Percentiles rank a stretch among this genome's conserved stretches.
These are phyloP conservation scores for Chrysaora quinquecirrha DNA, from an alignment of 30 jellyfish, hydroid and myxozoan species.

Conservation along the genomic window DNA sequence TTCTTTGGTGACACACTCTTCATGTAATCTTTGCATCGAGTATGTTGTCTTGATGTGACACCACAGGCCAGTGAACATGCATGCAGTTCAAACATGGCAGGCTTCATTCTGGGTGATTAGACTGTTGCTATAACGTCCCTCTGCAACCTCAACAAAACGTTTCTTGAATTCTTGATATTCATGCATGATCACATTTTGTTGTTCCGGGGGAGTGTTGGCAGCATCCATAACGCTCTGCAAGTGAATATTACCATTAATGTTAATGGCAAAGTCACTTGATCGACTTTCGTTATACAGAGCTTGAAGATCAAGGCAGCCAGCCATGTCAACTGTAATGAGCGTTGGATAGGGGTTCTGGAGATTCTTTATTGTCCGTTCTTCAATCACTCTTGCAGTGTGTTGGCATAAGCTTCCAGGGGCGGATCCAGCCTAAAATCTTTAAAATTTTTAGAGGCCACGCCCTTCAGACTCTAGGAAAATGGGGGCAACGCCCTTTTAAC, in stretches of 20 bases:
- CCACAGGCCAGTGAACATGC: slow-evolving; percentile 49
- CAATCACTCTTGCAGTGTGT: too few relatives aligned
- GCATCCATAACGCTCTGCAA: slow-evolving; percentile 42
- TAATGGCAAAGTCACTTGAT: slow-evolving; percentile 14
- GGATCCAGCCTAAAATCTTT: too few relatives aligned
- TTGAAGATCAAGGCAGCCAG: too few relatives aligned
- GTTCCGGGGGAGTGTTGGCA: slow-evolving; percentile 27
- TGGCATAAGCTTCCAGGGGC: too few relatives aligned
- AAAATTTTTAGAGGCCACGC: too few relatives aligned
- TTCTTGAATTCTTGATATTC: slow-evolving; percentile 23
- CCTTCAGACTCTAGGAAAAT: background rate
- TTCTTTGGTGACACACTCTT: slow-evolving; percentile 33
- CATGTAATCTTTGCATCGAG: slow-evolving; percentile 41
- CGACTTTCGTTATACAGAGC: too few relatives aligned
- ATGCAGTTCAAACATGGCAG: slow-evolving; percentile 40
- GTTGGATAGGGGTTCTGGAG: too few relatives aligned
- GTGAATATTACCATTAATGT: slow-evolving; percentile 20
- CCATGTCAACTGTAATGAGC: too few relatives aligned
- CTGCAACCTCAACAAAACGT: slow-evolving; percentile 25
- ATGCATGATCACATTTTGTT: slow-evolving; percentile 9
- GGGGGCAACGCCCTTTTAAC: slow-evolving; percentile 1
- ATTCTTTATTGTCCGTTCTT: too few relatives aligned
- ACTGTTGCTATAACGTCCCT: slow-evolving; percentile 39
- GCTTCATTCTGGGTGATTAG: slow-evolving; percentile 30
- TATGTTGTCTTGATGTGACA: slow-evolving; percentile 36